A percentile compares a stretch with the other conserved stretches of the same genome.
phyloP scores from a whole-genome alignment of 2,113 vertebrate species.

The Myotis lucifugus region DNA sequence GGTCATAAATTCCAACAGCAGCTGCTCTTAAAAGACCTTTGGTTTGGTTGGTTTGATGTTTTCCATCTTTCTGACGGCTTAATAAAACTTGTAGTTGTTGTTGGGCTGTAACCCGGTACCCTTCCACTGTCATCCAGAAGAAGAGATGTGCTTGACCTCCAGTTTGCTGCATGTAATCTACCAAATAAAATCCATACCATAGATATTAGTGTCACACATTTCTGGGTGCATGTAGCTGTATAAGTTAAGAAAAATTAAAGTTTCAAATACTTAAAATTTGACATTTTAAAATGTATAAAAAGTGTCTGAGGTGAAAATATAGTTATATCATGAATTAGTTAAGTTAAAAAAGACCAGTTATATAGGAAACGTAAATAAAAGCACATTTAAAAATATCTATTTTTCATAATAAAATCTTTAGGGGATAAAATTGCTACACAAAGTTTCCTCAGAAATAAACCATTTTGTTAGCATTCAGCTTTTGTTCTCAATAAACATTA shows the following conservation, averaged over 20 bases:
- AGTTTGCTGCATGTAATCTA: slow-evolving; percentile 98
- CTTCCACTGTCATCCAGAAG: slow-evolving; percentile 99
- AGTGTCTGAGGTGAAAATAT: neutral
- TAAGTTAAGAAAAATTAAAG: neutral
- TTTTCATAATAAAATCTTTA: slow-evolving; percentile 39
- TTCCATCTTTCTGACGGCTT: slow-evolving; percentile 92
- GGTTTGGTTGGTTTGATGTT: slow-evolving; percentile 93
- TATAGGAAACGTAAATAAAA: neutral
- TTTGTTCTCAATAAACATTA: slow-evolving; percentile 39
- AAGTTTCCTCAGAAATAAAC: slow-evolving; percentile 20
- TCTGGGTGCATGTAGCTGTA: neutral
- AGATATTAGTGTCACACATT: neutral
- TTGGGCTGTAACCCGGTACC: slow-evolving; percentile 97
- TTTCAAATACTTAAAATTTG: slow-evolving; percentile 19
- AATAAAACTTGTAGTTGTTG: slow-evolving; percentile 96
- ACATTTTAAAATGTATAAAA: neutral
- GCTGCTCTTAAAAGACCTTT: slow-evolving; percentile 95
- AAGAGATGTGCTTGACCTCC: slow-evolving; percentile 98
- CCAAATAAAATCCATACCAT: neutral
- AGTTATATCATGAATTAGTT: neutral
- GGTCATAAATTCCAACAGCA: slow-evolving; percentile 96
- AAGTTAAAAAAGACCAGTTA: slow-evolving; percentile 6
- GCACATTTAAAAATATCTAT: neutral
- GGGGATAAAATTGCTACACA: neutral
- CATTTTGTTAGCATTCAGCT: slow-evolving; percentile 10